Evolutionary conservation across 30 jellyfish, hydroid and myxozoan genomes (phyloP), one percentile per base, ranked within the genome.

Genomic region (Rhopilema esculentum): DNA sequence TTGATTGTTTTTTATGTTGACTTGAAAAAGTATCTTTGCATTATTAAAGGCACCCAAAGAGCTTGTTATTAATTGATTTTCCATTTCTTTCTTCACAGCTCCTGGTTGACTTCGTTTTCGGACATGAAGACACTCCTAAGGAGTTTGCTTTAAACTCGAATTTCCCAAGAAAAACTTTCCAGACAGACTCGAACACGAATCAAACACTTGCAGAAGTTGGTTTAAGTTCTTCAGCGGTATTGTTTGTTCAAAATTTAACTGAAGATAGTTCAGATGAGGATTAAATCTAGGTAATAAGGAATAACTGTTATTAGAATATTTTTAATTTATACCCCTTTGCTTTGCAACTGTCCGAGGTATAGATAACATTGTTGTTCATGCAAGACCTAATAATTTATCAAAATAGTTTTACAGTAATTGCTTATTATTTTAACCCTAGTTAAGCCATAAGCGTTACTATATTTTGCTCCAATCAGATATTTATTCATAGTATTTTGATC

Each of bases 261-360:
- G 97, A 90, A 32, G 98, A 92, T 22, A 88, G 97, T 61, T 86
- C 97, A 8, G 97, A 81, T 18, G 96, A 88, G 6, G 93, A 85
- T 27, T 52, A 66, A 77, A 8, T 51, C 12, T 61, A 63, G 80
- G 73, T 27, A 53, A 19, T 21, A 20, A 40, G 57, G 57, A 40
- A 40, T 40, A 6, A 40, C 57, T 12, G 6, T 40, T 40, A 40
- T 40, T 40, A 20, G 73, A 7, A 20, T 63, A 63, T 63, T 63
- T 25, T 21, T 2, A 25, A 63, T 21, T 64, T 21, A 4, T 64
- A 25, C 8, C 27, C 7, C 31, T 64, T 20, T 1, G 74, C 17
- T 64, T 64, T 64, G 12, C 6, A 40, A 12, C 57, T 40, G 12
- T 40, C 12, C 12, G 12, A 6, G 12, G 57, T 2, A 40, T 40